Conservation (phyloP, 2,113 vertebrate genomes). For the Sphaerodactylus townsendi region DNA sequence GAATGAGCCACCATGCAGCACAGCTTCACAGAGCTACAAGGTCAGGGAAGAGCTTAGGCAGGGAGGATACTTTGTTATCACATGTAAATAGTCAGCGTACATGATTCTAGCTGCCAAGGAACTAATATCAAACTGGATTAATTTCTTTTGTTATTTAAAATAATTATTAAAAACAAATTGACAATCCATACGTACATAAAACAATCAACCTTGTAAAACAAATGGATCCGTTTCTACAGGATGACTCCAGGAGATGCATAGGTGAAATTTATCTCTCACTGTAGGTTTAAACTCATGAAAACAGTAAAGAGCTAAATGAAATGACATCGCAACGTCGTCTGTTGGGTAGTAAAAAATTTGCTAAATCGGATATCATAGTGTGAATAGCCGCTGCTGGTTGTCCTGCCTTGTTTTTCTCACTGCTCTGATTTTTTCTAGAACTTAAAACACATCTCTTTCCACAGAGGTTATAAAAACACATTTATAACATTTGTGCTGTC, state of each 20-base stretch:
- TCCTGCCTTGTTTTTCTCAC: background rate
- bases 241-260: background rate
- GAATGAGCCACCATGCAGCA: background rate
- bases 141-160: no score
- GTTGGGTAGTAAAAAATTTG: background rate
- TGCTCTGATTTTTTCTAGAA: background rate
- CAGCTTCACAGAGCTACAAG: background rate
- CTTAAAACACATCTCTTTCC: background rate
- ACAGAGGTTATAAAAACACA: no score
- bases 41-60: background rate
- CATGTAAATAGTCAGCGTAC: background rate
- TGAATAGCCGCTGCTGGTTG: background rate
- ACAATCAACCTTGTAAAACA: no score
- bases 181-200: no score
- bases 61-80: background rate
- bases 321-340: background rate
- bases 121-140: background rate
- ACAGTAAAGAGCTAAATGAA: background rate
- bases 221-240: background rate
- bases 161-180: no score
- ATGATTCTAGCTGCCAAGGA: background rate
- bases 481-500: background rate
- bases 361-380: background rate
- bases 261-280: background rate
- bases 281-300: background rate